Evolutionary conservation across 2,888 invertebrate genomes (phyloP).

Genomic region (Drosophila prostipennis): DNA sequence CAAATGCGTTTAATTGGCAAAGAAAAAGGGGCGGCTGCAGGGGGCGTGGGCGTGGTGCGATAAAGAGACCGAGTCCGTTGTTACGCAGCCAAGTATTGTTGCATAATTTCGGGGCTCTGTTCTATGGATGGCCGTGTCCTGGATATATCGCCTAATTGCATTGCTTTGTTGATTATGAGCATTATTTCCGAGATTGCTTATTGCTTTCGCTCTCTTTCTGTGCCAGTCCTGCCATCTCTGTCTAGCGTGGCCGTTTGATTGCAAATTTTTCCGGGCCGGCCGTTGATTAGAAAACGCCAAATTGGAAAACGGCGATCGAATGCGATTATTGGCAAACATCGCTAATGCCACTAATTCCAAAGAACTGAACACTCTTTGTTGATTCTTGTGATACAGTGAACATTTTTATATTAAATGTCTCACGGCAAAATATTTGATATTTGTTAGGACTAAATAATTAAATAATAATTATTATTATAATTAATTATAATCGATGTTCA

Average conservation of each 20-base stretch:
- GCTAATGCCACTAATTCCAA: conserved; percentile 16
- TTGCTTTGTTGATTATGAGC: conserved; percentile 53
- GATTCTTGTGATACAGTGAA: neutral
- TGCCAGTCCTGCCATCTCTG: neutral
- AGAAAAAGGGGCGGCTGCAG: conserved; percentile 51
- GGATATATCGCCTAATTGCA: conserved; percentile 66
- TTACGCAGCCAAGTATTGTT: conserved; percentile 44
- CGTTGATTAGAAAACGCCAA: conserved; percentile 39
- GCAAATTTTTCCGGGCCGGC: conserved; percentile 20
- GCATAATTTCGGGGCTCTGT: conserved; percentile 57
- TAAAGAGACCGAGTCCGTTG: conserved; percentile 8
- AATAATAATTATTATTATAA: no score
- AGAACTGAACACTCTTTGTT: neutral
- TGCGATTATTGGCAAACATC: conserved; percentile 24
- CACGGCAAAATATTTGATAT: no score
- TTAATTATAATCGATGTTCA: no score
- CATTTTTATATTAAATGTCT: no score
- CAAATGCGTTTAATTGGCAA: conserved; percentile 79
- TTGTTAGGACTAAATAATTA: no score
- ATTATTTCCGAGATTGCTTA: conserved; percentile 44
- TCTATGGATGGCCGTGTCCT: conserved; percentile 16
- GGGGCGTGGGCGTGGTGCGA: neutral
- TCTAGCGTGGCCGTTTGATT: conserved; percentile 19
- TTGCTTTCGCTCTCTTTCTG: conserved; percentile 13
- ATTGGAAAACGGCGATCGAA: conserved; percentile 22